Evolutionary conservation across 1,140 invertebrate genomes (phyloP).

Genomic region (Odontomachus brunneus): DNA sequence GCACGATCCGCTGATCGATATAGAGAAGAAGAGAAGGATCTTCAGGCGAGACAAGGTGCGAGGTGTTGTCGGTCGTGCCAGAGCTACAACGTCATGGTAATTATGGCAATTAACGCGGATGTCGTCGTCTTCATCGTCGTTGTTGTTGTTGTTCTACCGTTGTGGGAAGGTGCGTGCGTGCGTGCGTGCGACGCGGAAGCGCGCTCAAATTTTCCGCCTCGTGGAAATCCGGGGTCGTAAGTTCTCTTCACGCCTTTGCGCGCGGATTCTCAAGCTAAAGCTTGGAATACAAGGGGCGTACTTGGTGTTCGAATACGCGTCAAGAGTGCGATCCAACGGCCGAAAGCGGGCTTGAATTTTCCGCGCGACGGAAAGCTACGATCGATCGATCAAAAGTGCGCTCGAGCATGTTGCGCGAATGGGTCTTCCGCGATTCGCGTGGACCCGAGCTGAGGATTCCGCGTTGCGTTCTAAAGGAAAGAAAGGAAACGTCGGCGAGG

Average conservation of each 20-base stretch:
- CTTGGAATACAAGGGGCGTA: no score
- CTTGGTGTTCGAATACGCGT: no score
- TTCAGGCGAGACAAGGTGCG: no score
- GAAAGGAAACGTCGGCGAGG: no score
- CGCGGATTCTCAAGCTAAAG: no score
- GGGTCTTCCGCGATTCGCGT: not conserved
- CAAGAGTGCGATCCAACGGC: no score
- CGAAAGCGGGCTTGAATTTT: no score
- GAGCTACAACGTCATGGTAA: constrained; percentile 29
- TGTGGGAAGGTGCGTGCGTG: not conserved
- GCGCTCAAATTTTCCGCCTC: not conserved
- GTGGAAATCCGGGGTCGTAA: no score
- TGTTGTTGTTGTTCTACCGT: not conserved
- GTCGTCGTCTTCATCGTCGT: not conserved
- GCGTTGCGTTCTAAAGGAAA: no score
- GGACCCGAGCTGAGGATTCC: not conserved
- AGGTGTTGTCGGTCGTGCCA: not conserved
- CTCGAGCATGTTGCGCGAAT: not conserved
- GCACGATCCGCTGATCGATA: constrained; percentile 33
- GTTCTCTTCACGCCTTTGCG: no score
- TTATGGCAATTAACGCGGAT: not conserved
- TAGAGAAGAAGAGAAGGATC: no score
- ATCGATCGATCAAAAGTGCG: no score
- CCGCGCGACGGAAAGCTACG: not conserved
- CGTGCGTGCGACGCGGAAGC: not conserved